Conservation (phyloP, 2,797 vertebrate species). For the Pygocentrus nattereri region DNA sequence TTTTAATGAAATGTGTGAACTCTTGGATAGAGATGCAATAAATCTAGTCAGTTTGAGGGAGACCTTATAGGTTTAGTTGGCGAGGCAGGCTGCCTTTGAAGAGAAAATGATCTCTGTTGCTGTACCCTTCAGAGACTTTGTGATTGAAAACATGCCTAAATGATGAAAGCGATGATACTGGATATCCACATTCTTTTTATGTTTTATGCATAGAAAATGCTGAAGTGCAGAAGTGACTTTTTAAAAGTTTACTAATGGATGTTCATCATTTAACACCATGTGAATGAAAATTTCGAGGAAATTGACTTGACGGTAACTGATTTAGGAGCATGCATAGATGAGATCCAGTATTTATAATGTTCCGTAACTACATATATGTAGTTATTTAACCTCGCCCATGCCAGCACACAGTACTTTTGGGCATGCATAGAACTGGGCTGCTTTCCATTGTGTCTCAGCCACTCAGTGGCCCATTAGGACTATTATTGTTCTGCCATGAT, state of each 20-base stretch:
- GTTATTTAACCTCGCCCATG: conserved; percentile 5
- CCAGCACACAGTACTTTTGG: background rate
- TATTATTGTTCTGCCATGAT: conserved; percentile 46
- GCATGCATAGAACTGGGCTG: background rate
- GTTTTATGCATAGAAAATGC: background rate
- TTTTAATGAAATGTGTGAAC: too few relatives aligned
- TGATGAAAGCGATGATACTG: background rate
- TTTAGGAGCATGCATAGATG: background rate
- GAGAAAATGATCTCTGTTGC: background rate
- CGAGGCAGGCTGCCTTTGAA: too few relatives aligned
- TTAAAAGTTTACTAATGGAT: background rate
- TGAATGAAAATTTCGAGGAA: background rate
- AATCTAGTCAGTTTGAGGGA: too few relatives aligned
- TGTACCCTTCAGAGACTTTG: background rate
- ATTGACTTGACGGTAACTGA: background rate
- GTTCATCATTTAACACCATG: background rate
- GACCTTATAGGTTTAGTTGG: too few relatives aligned
- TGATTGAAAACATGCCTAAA: conserved; percentile 13
- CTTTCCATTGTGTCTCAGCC: conserved; percentile 40
- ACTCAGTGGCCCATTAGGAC: conserved; percentile 34
- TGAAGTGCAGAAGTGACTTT: background rate
- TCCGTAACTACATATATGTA: background rate
- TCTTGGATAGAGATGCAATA: too few relatives aligned
- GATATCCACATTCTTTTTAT: background rate
- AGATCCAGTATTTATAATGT: background rate